Base-by-base conservation (phyloP, 2,888 invertebrate genomes). In the Nomada ruficornis region DNA sequence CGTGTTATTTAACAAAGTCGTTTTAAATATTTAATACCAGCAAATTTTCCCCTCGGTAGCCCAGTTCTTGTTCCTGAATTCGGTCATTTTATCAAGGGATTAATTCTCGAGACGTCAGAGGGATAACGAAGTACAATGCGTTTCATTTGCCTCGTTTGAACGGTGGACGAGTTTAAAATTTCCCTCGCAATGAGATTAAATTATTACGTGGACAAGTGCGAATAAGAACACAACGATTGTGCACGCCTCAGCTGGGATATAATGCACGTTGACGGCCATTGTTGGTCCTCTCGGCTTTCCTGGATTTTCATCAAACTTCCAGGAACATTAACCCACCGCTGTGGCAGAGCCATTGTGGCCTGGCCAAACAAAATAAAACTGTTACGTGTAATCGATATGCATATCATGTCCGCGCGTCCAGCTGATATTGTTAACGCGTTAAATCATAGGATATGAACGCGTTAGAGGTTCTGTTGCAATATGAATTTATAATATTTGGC, bases 221-320 rank as follows among this genome's bases (percentile, higher is more conserved):
- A 50, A 10, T n/a, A 65, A 59, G 57, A 65, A 65, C 65, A 52
- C 52, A 68, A 60, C 65, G 36, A 74, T 13, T 59, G 59, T 44
- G 52, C 68, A 44, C 42, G 18, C 36, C 67, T 60, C 44, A 68
- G 52, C 59, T 13, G 2, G 23, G 68, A 42, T 26, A 44, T 50
- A 68, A 26, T 68, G 10, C 60, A 60, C 52, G 52, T 9, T 52
- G 75, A 68, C 60, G 26, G 60, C 52, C 52, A 68, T 75, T 75
- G 75, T 75, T 75, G 52, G 52, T 10, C 50, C n/a, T 4, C 44
- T 36, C 60, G 13, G 36, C 13, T 59, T 36, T 2, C n/a, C 36
- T 60, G 26, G 44, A 68, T 62, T 67, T 75, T 60, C 73, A 65
- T 73, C 65, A 65, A 73, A 73, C 57, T 65, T 73, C 47, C 47